Percentiles rank a stretch among this genome's conserved stretches.
Evolutionary conservation across 2,888 invertebrate genomes (phyloP).

Genomic region (Orchesella flavescens): DNA sequence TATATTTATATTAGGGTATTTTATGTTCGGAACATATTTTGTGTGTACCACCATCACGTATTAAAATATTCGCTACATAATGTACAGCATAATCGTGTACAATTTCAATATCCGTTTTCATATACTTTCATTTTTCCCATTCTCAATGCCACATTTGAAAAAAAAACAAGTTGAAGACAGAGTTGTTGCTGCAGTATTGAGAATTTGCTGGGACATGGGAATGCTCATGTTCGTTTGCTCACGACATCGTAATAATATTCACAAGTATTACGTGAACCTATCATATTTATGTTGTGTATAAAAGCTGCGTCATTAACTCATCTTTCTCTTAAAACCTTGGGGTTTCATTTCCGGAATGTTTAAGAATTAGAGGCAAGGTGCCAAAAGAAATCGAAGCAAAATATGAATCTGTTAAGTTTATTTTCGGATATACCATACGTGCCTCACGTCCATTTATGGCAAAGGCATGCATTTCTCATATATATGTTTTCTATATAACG

Average conservation of each 20-base stretch:
- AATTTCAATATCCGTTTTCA: not conserved
- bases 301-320: slow-evolving; percentile 60
- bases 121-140: not conserved
- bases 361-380: slow-evolving; percentile 69
- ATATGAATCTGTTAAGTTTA: slow-evolving; percentile 65
- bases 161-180: slow-evolving; percentile 41
- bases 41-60: not conserved
- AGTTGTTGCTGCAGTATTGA: slow-evolving; percentile 30
- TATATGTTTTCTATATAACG: not conserved
- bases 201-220: not conserved
- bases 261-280: slow-evolving; percentile 38
- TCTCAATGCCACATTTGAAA: not conserved
- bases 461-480: slow-evolving; percentile 43
- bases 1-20: not conserved
- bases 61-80: slow-evolving; percentile 12
- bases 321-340: slow-evolving; percentile 48
- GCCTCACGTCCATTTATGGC: slow-evolving; percentile 70
- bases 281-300: slow-evolving; percentile 52
- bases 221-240: slow-evolving; percentile 23
- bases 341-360: slow-evolving; percentile 65
- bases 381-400: slow-evolving; percentile 70
- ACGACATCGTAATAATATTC: slow-evolving; percentile 24
- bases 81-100: slow-evolving; percentile 15
- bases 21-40: not conserved
- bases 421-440: slow-evolving; percentile 66